Base-by-base conservation (phyloP, 2,797 vertebrate genomes). In the Scolopax bukidnonensis region DNA sequence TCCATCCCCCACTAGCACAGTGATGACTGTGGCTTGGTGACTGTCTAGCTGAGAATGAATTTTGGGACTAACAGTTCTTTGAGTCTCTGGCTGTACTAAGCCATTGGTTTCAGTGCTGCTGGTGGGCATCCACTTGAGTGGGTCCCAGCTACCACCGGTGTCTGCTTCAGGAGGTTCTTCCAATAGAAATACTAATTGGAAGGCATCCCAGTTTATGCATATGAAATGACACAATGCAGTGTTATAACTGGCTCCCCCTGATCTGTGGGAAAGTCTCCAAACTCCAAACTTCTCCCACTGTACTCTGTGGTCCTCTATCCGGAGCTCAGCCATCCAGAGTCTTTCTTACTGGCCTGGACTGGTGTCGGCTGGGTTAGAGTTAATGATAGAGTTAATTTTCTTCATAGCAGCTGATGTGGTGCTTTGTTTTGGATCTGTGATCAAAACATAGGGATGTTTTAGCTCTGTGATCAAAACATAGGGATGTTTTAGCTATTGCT, bases 61-160 rank as follows among this genome's bases (percentile, higher is more conserved):
- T 68, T 53, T 1, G 2, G 47, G 51, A 10, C 57, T 85, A 57
- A 36, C 64, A 71, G 16, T 38, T 21, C 77, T 89, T 61, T 30
- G 59, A 69, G 28, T 30, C 50, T 67, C 43, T 85, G 73, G 4
- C 48, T 54, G 25, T 50, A 6, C 48, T n/a, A 51, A 88, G 25
- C 33, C 64, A 9, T 33, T 67, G 60, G 51, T 63, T 83, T 91
- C 48, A 87, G 43, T 57, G 78, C 23, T 87, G 57, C 41, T 81
- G 12, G 68, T 61, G 11, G 17, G 5, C 8, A 4, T 36, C 61
- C 2, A 2, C 82, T 61, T 81, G 38, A 43, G 54, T 54, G n/a
- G 10, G 32, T 71, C 79, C 38, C 2, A 12, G n/a, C 11, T 71
- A 17, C 43, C 3, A 2, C 64, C 0, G 1, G 18, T 3, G 5